phyloP scores from a whole-genome alignment of 2,797 vertebrate genomes.

The Triplophysa yarkandensis region DNA sequence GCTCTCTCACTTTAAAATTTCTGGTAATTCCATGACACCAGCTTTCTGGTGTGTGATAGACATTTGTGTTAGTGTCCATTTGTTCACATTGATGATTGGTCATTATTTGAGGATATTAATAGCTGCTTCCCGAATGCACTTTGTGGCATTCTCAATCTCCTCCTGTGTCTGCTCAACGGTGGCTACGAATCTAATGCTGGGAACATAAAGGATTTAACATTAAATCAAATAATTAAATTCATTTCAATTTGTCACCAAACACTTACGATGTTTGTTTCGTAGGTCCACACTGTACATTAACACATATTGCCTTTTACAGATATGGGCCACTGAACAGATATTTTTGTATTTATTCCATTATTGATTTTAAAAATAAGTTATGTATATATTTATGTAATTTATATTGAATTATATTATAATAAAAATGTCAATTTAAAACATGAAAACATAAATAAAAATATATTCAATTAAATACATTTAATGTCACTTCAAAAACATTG shows the following conservation, averaged over 20 bases:
- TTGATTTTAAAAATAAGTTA: too few relatives aligned
- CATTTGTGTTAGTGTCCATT: constrained; percentile 1
- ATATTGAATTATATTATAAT: too few relatives aligned
- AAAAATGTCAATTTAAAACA: too few relatives aligned
- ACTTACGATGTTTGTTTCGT: background rate
- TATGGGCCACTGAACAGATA: too few relatives aligned
- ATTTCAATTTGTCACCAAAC: background rate
- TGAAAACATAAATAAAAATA: too few relatives aligned
- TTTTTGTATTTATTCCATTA: too few relatives aligned
- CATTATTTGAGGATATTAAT: constrained; percentile 69
- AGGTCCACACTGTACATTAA: background rate
- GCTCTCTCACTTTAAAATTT: background rate
- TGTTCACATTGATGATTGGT: background rate
- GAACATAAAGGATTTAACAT: constrained; percentile 41
- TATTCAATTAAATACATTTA: too few relatives aligned
- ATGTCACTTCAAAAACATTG: too few relatives aligned
- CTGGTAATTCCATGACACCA: background rate
- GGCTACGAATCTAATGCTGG: constrained; percentile 89
- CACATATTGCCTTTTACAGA: too few relatives aligned
- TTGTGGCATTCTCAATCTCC: constrained; percentile 84
- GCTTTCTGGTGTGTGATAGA: constrained; percentile 5
- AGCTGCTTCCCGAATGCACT: constrained; percentile 83
- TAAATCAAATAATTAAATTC: background rate
- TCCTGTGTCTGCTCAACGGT: constrained; percentile 88
- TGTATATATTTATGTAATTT: too few relatives aligned